Conservation (phyloP, 2,888 invertebrate species). For the Agonum fuliginosum region DNA sequence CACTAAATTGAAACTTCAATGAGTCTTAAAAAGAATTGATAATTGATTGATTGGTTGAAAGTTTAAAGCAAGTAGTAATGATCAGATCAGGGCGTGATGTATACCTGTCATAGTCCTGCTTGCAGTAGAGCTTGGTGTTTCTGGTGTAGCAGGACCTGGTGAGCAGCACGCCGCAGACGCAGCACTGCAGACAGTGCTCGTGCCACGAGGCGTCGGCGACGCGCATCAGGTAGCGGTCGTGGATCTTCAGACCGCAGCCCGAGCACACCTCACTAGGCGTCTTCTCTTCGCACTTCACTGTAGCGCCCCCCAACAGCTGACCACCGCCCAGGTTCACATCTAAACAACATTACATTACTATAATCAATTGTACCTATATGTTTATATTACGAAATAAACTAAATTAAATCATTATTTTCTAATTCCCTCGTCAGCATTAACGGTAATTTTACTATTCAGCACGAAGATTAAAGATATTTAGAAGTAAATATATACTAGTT, state of each 20-base stretch:
- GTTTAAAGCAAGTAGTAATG: too few species aligned
- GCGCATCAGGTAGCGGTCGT: conserved; percentile 95
- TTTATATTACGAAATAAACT: background rate
- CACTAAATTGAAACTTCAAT: too few species aligned
- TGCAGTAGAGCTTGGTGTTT: conserved; percentile 96
- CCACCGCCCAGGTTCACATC: background rate
- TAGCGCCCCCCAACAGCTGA: conserved; percentile 65
- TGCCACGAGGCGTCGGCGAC: conserved; percentile 97
- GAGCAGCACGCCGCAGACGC: conserved; percentile 92
- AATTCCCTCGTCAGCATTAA: too few species aligned
- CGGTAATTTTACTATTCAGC: too few species aligned
- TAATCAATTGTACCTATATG: background rate
- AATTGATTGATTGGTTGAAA: too few species aligned
- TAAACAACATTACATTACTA: background rate
- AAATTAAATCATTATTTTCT: too few species aligned
- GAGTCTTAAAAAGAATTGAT: too few species aligned
- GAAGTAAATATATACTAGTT: too few species aligned
- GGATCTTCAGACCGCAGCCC: conserved; percentile 95
- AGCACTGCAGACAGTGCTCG: conserved; percentile 96
- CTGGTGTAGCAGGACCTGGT: conserved; percentile 96
- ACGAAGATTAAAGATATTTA: too few species aligned
- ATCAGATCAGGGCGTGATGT: too few species aligned
- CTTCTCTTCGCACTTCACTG: conserved; percentile 86
- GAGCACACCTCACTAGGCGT: conserved; percentile 90
- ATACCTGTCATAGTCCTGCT: conserved; percentile 98